Evolutionary conservation across 1,140 invertebrate genomes (phyloP), one percentile per base, ranked within the genome.

Genomic region (Centruroides sculpturatus): DNA sequence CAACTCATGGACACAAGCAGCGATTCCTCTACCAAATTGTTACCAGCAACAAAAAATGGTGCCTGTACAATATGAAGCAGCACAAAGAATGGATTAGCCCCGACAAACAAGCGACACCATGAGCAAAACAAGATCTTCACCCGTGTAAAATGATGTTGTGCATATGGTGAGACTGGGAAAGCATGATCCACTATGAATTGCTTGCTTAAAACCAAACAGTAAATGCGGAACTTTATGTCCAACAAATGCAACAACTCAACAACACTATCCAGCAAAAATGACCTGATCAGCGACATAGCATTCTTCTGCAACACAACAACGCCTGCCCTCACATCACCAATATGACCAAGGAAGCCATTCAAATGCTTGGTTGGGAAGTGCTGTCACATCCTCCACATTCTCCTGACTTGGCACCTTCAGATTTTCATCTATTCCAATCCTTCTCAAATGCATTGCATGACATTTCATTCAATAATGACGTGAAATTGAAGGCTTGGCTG

Each of bases 331-430:
- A 70, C 60, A 58, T 62, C 9, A 49, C 53, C 52, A 55, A 55
- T 60, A 55, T 60, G 53, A 60, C 47, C 52, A 60, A 60, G 13
- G 23, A 54, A 55, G 60, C 53, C 9, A 57, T 77, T 57, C 51
- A 69, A 58, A 67, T 74, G 66, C 67, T 76, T 65, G 70, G 69
- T 52, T 77, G 71, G 74, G 70, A 76, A 67, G 13, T 73, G 65
- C 74, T 80, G 49, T 59, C 66, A 56, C 74, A 78, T 68, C 75
- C 74, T 67, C 72, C 72, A 56, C 77, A 74, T 67, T 72, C 67
- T 64, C 73, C 72, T 54, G 74, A 78, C 23, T 55, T 77, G 6
- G 70, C 74, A 60, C 72, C 72, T 66, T 70, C 66, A 58, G 74
- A 77, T 57, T 77, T 57, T n/a, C 52, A 62, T 58, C 46, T 62